Evolutionary conservation across 2,888 invertebrate genomes (phyloP), one percentile per base, ranked within the genome.

Genomic region (Xylophagus ater): DNA sequence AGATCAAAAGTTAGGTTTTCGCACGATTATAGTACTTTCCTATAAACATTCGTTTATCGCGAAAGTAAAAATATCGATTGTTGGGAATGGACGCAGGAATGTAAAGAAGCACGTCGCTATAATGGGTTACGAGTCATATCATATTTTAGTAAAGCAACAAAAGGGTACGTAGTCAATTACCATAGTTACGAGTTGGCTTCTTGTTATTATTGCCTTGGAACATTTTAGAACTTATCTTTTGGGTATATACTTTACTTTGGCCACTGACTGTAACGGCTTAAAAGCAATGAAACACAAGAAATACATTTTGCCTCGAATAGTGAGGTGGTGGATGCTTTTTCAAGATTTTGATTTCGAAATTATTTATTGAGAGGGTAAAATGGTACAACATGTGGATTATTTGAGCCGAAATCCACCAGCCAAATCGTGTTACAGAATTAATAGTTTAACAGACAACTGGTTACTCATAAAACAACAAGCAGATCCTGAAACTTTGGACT

Each of bases 211-310:
- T 25, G 25, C 25, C 13, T 25, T 25, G 25, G n/a, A 25, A 25
- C 25, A 25, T 25, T 25, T 25, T 25, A n/a, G 25, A 25, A n/a
- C n/a, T n/a, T 25, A 25, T 25, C 25, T 25, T 12, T 13, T 25
- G 13, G 25, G 25, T 4, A 25, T 25, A 25, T 12, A 25, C 13
- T 25, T 25, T 25, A 25, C 25, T 25, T 13, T 25, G 13, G 25
- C 13, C 10, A 25, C 25, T n/a, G 25, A 25, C 25, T 25, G 25
- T 25, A 25, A 25, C 10, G 25, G n/a, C 13, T 25, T 25, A 13
- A 25, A 25, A 25, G 25, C 25, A 13, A 25, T 13, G n/a, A 25
- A 25, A 25, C 10, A 4, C 4, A 25, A 25, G 25, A n/a, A 13
- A 25, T n/a, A 25, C 13, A n/a, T 25, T 25, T 25, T 25, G 13